Evolutionary conservation across 2,113 vertebrate genomes (phyloP).

Genomic region (Arothron firmamentum): DNA sequence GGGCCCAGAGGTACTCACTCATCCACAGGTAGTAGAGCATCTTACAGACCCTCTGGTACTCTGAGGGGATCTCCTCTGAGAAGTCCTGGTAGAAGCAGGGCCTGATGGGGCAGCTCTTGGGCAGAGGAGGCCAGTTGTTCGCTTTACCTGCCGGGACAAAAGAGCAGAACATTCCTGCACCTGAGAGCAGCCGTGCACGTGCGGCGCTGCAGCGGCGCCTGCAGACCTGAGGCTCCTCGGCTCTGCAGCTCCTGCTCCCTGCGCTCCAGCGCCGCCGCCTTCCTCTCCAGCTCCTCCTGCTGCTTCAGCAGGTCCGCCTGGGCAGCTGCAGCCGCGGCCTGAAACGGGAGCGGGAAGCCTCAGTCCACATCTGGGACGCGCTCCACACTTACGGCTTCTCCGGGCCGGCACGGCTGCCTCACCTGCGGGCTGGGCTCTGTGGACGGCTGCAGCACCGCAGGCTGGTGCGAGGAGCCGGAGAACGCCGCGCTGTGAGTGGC

Average conservation of each 20-base stretch:
- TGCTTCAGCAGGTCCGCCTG: conserved; percentile 88
- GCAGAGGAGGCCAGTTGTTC: conserved; percentile 96
- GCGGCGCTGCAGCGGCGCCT: not conserved
- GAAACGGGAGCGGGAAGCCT: not conserved
- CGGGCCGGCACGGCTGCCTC: conserved; percentile 6
- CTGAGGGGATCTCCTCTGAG: conserved; percentile 86
- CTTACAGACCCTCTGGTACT: conserved; percentile 88
- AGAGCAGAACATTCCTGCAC: not conserved
- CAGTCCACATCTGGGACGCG: too few species aligned
- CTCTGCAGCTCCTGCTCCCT: conserved; percentile 88
- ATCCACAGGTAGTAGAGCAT: conserved; percentile 99
- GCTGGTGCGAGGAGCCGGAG: conserved; percentile 75
- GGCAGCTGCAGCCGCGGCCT: conserved; percentile 84
- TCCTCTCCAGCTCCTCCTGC: conserved; percentile 94
- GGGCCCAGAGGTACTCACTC: conserved; percentile 76
- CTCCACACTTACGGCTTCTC: too few species aligned
- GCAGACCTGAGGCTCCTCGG: conserved; percentile 61
- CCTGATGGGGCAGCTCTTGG: conserved; percentile 84
- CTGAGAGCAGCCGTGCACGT: not conserved
- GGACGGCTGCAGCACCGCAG: conserved; percentile 89
- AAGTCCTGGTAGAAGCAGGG: conserved; percentile 98
- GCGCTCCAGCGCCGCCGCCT: conserved; percentile 91
- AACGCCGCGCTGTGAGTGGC: conserved; percentile 75
- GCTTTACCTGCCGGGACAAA: conserved; percentile 74
- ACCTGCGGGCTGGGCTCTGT: conserved; percentile 89